Evolutionary conservation across 2,888 invertebrate genomes (phyloP).

Genomic region (Eupithecia pulchellata): DNA sequence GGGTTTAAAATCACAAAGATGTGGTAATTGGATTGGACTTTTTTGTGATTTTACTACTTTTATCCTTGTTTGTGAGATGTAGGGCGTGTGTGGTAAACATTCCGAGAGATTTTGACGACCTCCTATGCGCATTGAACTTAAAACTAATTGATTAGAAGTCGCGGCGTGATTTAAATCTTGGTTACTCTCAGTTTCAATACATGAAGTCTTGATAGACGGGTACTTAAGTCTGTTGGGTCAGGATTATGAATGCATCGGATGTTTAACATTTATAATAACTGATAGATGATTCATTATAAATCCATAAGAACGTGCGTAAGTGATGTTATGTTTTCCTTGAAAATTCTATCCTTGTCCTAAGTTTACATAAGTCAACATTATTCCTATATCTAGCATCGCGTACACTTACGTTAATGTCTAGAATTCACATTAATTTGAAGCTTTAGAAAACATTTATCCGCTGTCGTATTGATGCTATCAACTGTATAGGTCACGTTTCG

Average conservation of each 20-base stretch:
- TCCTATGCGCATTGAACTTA: background rate
- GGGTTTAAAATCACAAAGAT: constrained; percentile 80
- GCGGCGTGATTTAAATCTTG: background rate
- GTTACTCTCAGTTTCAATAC: background rate
- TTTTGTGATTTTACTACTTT: constrained; percentile 74
- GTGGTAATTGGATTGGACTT: constrained; percentile 80
- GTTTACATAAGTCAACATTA: constrained; percentile 7
- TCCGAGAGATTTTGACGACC: constrained; percentile 6
- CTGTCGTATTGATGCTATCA: constrained; percentile 44
- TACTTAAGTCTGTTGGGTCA: background rate
- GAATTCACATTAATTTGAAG: constrained; percentile 34
- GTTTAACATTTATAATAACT: background rate
- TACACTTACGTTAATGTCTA: constrained; percentile 27
- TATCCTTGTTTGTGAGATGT: constrained; percentile 65
- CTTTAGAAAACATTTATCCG: constrained; percentile 31
- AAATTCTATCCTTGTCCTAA: background rate
- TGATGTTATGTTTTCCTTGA: constrained; percentile 5
- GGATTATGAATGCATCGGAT: background rate
- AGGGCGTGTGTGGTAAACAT: constrained; percentile 49
- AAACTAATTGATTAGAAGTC: background rate
- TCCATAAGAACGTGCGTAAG: background rate
- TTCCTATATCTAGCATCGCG: constrained; percentile 5
- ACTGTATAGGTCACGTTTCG: constrained; percentile 54
- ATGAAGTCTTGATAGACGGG: background rate
- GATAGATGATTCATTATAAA: constrained; percentile 10